Base-by-base conservation (phyloP, 2,797 vertebrate species). In the Ceryle rudis region DNA sequence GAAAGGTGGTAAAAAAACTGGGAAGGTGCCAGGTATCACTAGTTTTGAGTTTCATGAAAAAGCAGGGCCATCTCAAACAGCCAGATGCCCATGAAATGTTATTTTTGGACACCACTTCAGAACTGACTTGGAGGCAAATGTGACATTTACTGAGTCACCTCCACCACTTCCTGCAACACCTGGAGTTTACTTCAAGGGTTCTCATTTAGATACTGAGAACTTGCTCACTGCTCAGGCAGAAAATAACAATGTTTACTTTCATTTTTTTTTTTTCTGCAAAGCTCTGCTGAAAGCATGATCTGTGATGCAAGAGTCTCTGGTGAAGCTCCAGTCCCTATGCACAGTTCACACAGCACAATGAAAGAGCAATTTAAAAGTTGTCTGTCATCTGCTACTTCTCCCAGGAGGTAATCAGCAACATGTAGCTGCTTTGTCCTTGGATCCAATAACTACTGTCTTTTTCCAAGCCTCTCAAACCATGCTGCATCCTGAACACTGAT, bases 101-200 rank as follows among this genome's bases (percentile, higher is more conserved):
- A 94, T 95, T 97, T 95, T 83, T 93, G 95, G 86, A 77, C 72
- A 84, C 58, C 8, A 35, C 60, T 96, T 92, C 87, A 95, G 65
- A 92, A 92, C 54, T 79, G 84, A 94, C 87, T 94, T 89, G 81
- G 74, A 96, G 93, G 89, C 91, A 95, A 95, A 66, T 89, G 54
- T 93, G 91, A 96, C 96, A 95, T 86, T 95, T 95, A 96, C 94
- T 97, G 95, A 96, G 89, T 96, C 96, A 97, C 89, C 91, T 85
- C 77, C 80, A 94, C 91, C 90, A 94, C 93, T 97, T 96, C 95
- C 95, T 97, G 89, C 74, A 97, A 92, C 95, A 95, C 94, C 95
- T 95, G 91, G 95, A 39, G 71, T 90, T 95, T 66, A 95, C 91
- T 96, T 97, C 90, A 93, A 97, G 91, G 49, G 49, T 58, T 91